A percentile compares a stretch with the other conserved stretches of the same genome.
These are phyloP conservation scores for Calameuta filiformis DNA, from an alignment of 2,888 invertebrate genomes.

Conservation along the genomic window DNA sequence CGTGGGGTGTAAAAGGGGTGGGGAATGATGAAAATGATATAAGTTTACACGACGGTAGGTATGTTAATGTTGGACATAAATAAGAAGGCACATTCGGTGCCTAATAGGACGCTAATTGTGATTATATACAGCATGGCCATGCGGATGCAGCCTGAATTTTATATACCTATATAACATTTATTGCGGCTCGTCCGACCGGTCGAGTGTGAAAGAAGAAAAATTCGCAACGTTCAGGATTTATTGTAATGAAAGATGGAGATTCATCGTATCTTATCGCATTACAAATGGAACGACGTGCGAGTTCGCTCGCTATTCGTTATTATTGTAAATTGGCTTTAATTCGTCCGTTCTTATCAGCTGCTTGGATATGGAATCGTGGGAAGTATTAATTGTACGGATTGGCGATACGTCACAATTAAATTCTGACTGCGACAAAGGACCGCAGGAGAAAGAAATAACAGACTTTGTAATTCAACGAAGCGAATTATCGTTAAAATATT, in stretches of 20 bases:
- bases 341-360: not conserved
- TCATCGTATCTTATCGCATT: slow-evolving; percentile 42
- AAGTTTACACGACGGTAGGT: slow-evolving; percentile 40
- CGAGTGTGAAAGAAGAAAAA: slow-evolving; percentile 35
- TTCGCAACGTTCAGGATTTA: slow-evolving; percentile 42
- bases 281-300: slow-evolving; percentile 40
- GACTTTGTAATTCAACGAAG: not conserved
- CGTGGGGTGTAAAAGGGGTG: slow-evolving; percentile 1
- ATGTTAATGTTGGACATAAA: slow-evolving; percentile 37
- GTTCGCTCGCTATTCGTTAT: not conserved
- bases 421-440: not conserved
- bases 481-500: not conserved
- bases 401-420: not conserved
- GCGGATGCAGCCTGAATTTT: slow-evolving; percentile 41
- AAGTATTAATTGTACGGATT: not conserved
- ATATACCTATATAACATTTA: slow-evolving; percentile 47
- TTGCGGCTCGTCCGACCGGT: slow-evolving; percentile 36
- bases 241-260: slow-evolving; percentile 49
- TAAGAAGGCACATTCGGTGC: slow-evolving; percentile 37
- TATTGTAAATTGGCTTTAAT: not conserved
- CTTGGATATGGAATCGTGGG: not conserved
- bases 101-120: slow-evolving; percentile 49
- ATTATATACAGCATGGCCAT: slow-evolving; percentile 43
- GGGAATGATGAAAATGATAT: slow-evolving; percentile 38
- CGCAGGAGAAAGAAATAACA: not conserved